phyloP scores from a whole-genome alignment of 2,888 invertebrate genomes.

The Phyllotreta cruciferae region DNA sequence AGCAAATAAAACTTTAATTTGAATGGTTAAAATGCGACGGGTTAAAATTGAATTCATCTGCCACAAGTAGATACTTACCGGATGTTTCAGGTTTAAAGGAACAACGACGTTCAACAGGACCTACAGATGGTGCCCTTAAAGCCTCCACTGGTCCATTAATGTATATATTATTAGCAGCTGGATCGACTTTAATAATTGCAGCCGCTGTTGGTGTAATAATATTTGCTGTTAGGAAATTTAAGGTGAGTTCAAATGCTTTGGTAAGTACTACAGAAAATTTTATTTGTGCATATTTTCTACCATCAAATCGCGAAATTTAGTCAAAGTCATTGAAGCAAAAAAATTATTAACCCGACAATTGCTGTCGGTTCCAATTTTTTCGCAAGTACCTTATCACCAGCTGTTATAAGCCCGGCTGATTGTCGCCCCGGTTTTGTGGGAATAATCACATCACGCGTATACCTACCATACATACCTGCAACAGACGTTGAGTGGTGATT shows the following conservation, averaged over 20 bases:
- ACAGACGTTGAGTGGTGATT: no score
- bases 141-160: constrained; percentile 54
- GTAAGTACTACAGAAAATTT: not conserved
- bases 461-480: no score
- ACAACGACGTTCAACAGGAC: constrained; percentile 59
- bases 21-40: not conserved
- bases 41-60: no score
- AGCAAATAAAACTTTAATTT: constrained; percentile 1
- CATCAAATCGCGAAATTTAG: not conserved
- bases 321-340: not conserved
- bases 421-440: no score
- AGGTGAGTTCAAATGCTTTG: constrained; percentile 44
- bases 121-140: constrained; percentile 44
- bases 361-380: not conserved
- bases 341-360: not conserved
- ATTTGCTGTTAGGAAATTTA: constrained; percentile 55
- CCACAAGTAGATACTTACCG: not conserved
- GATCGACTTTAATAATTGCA: constrained; percentile 58
- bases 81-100: constrained; percentile 56
- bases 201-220: constrained; percentile 57
- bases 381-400: no score
- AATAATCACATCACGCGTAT: no score
- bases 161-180: constrained; percentile 57
- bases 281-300: not conserved
- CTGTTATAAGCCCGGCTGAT: no score